These are phyloP conservation scores for Catocala fraxini DNA, from an alignment of 2,888 invertebrate species.

Conservation along the genomic window DNA sequence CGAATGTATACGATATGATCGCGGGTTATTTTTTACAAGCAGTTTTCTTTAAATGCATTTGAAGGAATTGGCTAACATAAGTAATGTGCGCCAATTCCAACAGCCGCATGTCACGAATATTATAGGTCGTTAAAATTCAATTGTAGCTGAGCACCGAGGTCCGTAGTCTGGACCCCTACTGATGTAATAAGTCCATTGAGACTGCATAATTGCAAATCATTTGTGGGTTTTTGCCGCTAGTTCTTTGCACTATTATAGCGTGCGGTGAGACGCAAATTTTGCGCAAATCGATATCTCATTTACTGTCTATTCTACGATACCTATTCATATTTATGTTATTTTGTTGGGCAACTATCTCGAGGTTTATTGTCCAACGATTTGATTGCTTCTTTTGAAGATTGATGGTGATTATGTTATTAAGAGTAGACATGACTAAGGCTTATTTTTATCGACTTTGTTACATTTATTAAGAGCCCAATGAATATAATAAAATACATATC, in stretches of 20 bases:
- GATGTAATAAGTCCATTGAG: slow-evolving; percentile 85
- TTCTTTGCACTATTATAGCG: slow-evolving; percentile 51
- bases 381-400: too few species aligned
- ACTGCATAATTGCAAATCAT: slow-evolving; percentile 87
- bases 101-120: slow-evolving; percentile 65
- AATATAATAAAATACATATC: too few species aligned
- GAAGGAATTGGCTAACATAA: background rate
- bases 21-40: too few species aligned
- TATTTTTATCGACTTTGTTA: too few species aligned
- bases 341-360: background rate
- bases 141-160: slow-evolving; percentile 75
- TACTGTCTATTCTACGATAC: slow-evolving; percentile 27
- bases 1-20: too few species aligned
- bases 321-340: slow-evolving; percentile 12
- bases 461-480: too few species aligned
- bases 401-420: too few species aligned
- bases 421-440: too few species aligned
- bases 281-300: slow-evolving; percentile 49
- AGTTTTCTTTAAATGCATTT: too few species aligned
- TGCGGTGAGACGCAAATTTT: slow-evolving; percentile 60
- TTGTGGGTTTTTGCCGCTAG: slow-evolving; percentile 78
- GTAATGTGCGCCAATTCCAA: slow-evolving; percentile 19
- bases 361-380: background rate
- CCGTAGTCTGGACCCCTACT: slow-evolving; percentile 61
- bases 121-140: slow-evolving; percentile 87